Base-by-base conservation (phyloP, 2,113 vertebrate species). In the Rhombomys opimus region DNA sequence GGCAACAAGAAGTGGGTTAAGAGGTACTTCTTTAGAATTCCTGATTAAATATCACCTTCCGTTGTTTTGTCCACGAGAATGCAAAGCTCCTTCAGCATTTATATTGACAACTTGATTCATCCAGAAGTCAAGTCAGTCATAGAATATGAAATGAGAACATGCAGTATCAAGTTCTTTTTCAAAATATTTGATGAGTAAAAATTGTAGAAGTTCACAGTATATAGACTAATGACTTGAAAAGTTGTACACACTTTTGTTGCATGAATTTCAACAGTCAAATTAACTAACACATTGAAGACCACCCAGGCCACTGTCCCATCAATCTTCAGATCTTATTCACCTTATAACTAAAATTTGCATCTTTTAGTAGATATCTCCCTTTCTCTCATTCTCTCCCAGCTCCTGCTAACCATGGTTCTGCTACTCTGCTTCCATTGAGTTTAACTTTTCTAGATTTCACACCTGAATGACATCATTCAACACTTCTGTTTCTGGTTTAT, bases 81-180 rank as follows among this genome's bases (percentile, higher is more conserved):
- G 32, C 41, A 94, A 92, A 73, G 78, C 12, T 11, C 0, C 8
- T 61, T 61, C 61, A 81, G 41, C 1, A 30, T 38, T 73, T 84
- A n/a, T 17, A 59, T 80, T 3, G 41, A 38, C 61, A 94, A 52
- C 89, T 94, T 93, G 70, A 94, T 35, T 82, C n/a, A 77, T 82
- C 52, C 52, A 92, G 90, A 38, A 80, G 92, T 70, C 50, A 91
- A 87, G 17, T 81, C n/a, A 73, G 41, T 76, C 89, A 94, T 0
- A 73, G n/a, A 86, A 94, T 67, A 3, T 32, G 35, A 82, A 91
- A 84, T 63, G 46, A 80, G 41, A 95, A 57, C 22, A 82, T n/a
- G 72, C 22, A 68, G 22, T 77, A n/a, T 59, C 54, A 78, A 78
- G 80, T 91, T 59, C 30, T 94, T 87, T 81, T 59, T 65, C 67